Evolutionary conservation across 2,797 vertebrate species (phyloP), one percentile per base, ranked within the genome.

Genomic region (Sitta carolinensis): DNA sequence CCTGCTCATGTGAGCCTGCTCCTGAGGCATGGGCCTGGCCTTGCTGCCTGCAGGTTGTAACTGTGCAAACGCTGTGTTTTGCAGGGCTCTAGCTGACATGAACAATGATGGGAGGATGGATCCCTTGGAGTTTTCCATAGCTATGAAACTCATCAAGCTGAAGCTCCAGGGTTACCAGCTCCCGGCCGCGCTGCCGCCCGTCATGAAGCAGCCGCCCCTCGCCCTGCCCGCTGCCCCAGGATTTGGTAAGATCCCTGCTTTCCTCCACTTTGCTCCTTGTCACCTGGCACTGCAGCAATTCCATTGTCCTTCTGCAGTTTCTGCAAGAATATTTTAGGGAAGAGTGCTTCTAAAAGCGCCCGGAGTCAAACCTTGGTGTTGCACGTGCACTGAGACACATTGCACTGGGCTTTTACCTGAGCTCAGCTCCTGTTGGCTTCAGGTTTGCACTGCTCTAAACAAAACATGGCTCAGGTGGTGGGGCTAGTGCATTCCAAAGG

Each of bases 71-170:
- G 0, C 0, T 69, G 30, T 96, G 16, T 88, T 96, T 88, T 93
- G 18, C 95, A 99, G 99, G 99, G 99, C 99, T 64, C 97, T 99
- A 89, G 99, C 99, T 67, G 99, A 99, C 90, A 99, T 99, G 99
- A 99, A 99, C 98, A 98, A 98, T 18, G 99, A 99, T 77, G 99
- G 99, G 13, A 98, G 98, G 57, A 99, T 99, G 99, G 99, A 99
- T 94, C 98, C 99, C 85, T 89, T 99, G 66, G 99, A 99, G 97
- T 99, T 99, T 95, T 99, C 99, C 95, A 99, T 99, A 87, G 99
- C 99, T 64, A 99, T 99, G 99, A 99, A 99, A 94, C 99, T 99
- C 73, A 99, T 99, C 97, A 99, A 99, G 52, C 97, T 99, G 94
- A 99, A 99, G 92, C 98, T 99, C 13, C 99, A 99, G 97, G 99